phyloP scores from a whole-genome alignment of 2,113 vertebrate species.

The Alligator mississippiensis region DNA sequence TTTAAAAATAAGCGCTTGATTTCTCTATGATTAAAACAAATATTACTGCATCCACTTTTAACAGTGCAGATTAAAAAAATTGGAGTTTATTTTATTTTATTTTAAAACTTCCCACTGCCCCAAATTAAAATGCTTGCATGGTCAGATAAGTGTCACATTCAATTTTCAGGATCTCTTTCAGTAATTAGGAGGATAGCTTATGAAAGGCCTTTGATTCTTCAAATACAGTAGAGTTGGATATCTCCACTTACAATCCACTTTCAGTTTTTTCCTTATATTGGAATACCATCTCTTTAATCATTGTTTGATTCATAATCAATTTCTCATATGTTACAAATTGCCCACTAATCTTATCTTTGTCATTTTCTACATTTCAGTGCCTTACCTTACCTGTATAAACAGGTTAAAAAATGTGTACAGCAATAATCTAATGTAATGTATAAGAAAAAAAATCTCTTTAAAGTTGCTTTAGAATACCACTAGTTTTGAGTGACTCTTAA shows the following conservation, averaged over 20 bases:
- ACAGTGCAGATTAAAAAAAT: background rate
- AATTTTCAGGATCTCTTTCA: no score
- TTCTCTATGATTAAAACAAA: background rate
- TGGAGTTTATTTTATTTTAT: background rate
- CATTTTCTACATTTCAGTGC: background rate
- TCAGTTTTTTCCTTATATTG: background rate
- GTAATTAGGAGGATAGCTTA: no score
- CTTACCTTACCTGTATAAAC: background rate
- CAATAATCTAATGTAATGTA: background rate
- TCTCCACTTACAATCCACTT: no score
- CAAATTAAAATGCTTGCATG: background rate
- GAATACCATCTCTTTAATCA: background rate
- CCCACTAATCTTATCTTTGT: conserved; percentile 1
- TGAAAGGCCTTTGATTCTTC: no score
- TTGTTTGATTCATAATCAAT: background rate
- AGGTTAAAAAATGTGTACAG: background rate
- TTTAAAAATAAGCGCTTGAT: background rate
- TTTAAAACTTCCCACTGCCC: background rate
- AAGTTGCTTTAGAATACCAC: background rate
- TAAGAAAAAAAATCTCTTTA: background rate
- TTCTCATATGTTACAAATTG: background rate
- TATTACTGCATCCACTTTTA: background rate
- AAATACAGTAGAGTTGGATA: no score
- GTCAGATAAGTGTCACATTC: no score
- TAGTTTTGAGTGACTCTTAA: background rate